phyloP scores from a whole-genome alignment of 1,140 invertebrate species.

The Penaeus indicus region DNA sequence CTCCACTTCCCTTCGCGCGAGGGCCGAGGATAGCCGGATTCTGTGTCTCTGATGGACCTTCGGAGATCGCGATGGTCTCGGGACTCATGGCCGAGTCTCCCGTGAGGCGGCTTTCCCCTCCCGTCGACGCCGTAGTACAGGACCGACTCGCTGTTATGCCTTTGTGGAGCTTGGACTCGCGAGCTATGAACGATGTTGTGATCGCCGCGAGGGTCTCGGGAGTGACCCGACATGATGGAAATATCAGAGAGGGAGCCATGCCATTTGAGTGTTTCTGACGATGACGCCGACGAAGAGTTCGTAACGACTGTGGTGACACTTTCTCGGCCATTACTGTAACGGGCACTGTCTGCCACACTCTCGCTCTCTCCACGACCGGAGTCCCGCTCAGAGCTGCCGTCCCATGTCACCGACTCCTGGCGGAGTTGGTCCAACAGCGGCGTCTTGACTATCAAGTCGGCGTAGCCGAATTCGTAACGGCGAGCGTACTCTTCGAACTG shows the following conservation, averaged over 20 bases:
- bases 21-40: conserved; percentile 55
- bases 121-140: conserved; percentile 73
- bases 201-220: conserved; percentile 66
- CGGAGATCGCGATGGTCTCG: conserved; percentile 47
- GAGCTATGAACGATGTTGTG: conserved; percentile 85
- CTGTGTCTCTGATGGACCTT: conserved; percentile 62
- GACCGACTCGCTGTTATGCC: conserved; percentile 85
- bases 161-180: conserved; percentile 83
- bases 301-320: conserved; percentile 77
- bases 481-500: conserved; percentile 70
- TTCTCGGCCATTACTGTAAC: conserved; percentile 74
- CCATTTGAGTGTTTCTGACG: conserved; percentile 87
- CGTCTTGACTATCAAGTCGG: conserved; percentile 76
- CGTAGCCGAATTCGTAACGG: conserved; percentile 79
- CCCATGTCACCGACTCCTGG: conserved; percentile 67
- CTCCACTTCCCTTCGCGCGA: conserved; percentile 65
- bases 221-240: conserved; percentile 69
- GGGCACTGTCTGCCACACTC: conserved; percentile 63
- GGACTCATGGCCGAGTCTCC: conserved; percentile 49
- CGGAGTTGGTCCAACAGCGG: conserved; percentile 81
- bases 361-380: conserved; percentile 66
- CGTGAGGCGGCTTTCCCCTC: conserved; percentile 64
- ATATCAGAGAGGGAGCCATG: conserved; percentile 84
- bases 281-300: conserved; percentile 71
- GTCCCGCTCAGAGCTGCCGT: conserved; percentile 63